Base-by-base conservation (phyloP, 2,797 vertebrate species). In the Bovichtus diacanthus region DNA sequence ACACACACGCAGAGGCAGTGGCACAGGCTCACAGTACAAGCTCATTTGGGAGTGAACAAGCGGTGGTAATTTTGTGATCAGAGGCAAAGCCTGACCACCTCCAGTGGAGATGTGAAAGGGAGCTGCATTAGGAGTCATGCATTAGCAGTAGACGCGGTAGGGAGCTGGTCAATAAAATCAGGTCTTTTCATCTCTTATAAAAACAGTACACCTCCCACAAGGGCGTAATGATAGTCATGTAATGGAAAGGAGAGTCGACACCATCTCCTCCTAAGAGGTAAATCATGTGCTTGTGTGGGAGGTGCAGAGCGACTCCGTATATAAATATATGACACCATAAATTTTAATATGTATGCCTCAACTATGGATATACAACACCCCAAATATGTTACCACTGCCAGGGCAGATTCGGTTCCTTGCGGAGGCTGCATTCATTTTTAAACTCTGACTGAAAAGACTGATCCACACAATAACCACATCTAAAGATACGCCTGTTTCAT, bases 201-300 rank as follows among this genome's bases (percentile, higher is more conserved):
- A 76, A 82, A 61, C 83, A 53, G 36, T 2, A 54, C 47, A 31
- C 59, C 66, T 78, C 70, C 84, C 66, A 87, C 67, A 55, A 25
- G n/a, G 54, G 31, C 59, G 5, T 65, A 70, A 73, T 74, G 72
- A 23, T 56, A 44, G 43, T 62, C 29, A 13, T 56, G 38, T 64
- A 74, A 74, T 76, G 66, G 70, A 74, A 67, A 82, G 51, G 18
- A 58, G 67, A 59, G 53, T 16, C n/a, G 18, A 76, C 56, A 51
- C 18, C 11, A 36, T 59, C 47, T 59, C 68, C 58, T 80, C 54
- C 56, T 13, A 34, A 34, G 56, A 81, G 72, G 46, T 69, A 80
- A 80, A 78, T 74, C 76, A 31, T 51, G 62, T 63, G 62, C 38
- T 31, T 50, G 64, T 76, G 83, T 70, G n/a, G 74, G 77, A 76